Conservation (phyloP, 53 echinoderm and acorn worm species). For the Hippasteria phrygiana region DNA sequence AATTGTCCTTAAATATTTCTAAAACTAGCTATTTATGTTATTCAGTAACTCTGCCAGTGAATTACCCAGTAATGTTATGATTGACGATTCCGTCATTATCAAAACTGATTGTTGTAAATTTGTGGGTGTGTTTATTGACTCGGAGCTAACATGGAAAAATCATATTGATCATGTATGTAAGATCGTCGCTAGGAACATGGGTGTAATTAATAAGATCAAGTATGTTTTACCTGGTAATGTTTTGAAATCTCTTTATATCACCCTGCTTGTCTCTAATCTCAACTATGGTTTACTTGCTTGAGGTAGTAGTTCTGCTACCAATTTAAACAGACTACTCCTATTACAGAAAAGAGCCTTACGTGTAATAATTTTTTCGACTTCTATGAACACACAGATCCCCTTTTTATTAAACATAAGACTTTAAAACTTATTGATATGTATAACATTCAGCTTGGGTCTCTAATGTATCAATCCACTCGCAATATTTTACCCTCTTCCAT, state of each 20-base stretch:
- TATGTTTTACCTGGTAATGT: not conserved
- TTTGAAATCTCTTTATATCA: slow-evolving; percentile 1
- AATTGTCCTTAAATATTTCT: too few species aligned
- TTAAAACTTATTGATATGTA: not conserved
- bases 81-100: not conserved
- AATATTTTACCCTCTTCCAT: too few species aligned
- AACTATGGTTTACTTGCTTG: slow-evolving; percentile 10
- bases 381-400: not conserved
- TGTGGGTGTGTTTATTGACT: not conserved
- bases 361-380: not conserved
- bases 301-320: slow-evolving; percentile 20
- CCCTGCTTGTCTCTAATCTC: not conserved
- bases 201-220: not conserved
- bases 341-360: not conserved
- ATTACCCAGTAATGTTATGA: not conserved
- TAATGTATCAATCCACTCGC: not conserved
- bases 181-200: not conserved
- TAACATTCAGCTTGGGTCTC: not conserved
- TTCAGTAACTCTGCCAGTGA: not conserved
- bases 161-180: slow-evolving; percentile 2
- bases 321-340: not conserved
- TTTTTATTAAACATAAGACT: not conserved
- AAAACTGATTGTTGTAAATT: slow-evolving; percentile 16
- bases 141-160: slow-evolving; percentile 2
- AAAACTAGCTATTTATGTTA: not conserved